phyloP scores from a whole-genome alignment of 2,797 vertebrate species.

The Eulemur coronatus region DNA sequence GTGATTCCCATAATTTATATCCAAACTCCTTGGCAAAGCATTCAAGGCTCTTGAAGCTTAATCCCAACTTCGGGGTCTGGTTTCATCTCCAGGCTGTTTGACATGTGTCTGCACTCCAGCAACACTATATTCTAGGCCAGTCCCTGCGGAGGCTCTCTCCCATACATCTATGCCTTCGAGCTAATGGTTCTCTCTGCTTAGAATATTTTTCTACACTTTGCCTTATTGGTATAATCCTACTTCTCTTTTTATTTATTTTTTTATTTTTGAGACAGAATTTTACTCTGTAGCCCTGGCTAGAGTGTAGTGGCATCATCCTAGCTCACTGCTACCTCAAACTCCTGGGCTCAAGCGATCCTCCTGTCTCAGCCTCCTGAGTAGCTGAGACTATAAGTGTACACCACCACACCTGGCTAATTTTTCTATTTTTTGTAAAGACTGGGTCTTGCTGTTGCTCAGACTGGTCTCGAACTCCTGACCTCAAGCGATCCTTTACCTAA shows the following conservation, averaged over 20 bases:
- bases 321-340: not conserved
- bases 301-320: not conserved
- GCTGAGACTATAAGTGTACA: too few relatives aligned
- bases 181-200: not conserved
- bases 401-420: too few relatives aligned
- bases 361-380: too few relatives aligned
- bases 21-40: not conserved
- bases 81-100: not conserved
- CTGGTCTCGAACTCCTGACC: not conserved
- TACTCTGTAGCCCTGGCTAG: not conserved
- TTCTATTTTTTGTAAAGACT: too few relatives aligned
- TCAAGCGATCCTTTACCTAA: not conserved
- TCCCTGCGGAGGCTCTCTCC: not conserved
- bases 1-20: not conserved
- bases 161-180: fast-evolving
- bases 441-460: too few relatives aligned
- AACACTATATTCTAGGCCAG: fast-evolving
- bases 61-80: not conserved
- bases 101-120: not conserved
- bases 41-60: not conserved
- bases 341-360: too few relatives aligned
- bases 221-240: not conserved
- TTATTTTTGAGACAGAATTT: not conserved
- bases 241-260: too few relatives aligned
- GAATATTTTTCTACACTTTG: not conserved